Percentiles rank a stretch among this genome's conserved stretches.
These are phyloP conservation scores for Aphelenchoides besseyi DNA, from an alignment of 1,140 invertebrate genomes.

Conservation along the genomic window DNA sequence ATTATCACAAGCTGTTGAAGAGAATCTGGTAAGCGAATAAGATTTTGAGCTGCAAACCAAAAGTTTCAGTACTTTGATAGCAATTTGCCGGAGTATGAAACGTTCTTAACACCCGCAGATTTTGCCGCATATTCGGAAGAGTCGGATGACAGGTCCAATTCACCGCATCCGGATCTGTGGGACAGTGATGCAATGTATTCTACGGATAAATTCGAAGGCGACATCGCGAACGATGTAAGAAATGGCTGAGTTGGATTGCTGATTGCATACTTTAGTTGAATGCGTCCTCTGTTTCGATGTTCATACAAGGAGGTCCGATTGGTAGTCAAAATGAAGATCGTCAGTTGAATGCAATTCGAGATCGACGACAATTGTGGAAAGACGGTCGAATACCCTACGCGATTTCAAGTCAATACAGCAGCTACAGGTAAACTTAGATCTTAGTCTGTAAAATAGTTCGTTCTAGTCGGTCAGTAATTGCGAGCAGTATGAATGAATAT, in stretches of 20 bases:
- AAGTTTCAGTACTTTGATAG: not conserved
- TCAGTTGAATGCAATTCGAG: conserved; percentile 58
- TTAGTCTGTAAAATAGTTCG: conserved; percentile 23
- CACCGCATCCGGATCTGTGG: conserved; percentile 42
- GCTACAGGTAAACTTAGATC: not conserved
- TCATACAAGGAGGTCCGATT: conserved; percentile 47
- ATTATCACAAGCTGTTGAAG: not conserved
- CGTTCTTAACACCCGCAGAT: not conserved
- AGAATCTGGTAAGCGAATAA: not conserved
- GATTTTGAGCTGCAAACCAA: not conserved
- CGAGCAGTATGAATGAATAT: conserved; percentile 60
- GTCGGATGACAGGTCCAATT: not conserved
- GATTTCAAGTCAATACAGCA: conserved; percentile 53
- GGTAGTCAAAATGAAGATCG: conserved; percentile 25
- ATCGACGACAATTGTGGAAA: conserved; percentile 56
- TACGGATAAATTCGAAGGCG: conserved; percentile 58
- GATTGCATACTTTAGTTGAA: conserved; percentile 41
- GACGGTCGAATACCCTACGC: conserved; percentile 61
- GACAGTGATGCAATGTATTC: conserved; percentile 62
- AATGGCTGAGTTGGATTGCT: no score
- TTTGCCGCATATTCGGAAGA: not conserved
- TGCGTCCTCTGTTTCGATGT: conserved; percentile 53
- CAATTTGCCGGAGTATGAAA: not conserved
- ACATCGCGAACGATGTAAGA: conserved; percentile 61
- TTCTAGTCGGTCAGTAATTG: conserved; percentile 56